phyloP scores from a whole-genome alignment of 2,888 invertebrate species.

The Micropterix aruncella region DNA sequence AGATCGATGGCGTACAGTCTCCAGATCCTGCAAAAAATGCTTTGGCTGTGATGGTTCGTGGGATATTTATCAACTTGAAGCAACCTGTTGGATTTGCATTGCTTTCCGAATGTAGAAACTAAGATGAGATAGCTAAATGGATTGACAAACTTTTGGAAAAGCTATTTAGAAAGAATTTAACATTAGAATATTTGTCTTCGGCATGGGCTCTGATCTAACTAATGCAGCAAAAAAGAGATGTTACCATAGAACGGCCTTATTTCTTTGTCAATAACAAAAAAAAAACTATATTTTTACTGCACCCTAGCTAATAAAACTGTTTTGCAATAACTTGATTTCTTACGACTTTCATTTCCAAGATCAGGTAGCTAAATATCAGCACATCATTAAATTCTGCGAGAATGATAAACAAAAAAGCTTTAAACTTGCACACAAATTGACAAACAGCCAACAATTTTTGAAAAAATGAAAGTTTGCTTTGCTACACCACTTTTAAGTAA shows the following conservation, averaged over 20 bases:
- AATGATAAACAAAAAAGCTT: constrained; percentile 12
- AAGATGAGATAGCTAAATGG: constrained; percentile 12
- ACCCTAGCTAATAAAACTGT: constrained; percentile 14
- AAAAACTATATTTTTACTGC: constrained; percentile 16
- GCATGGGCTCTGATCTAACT: constrained; percentile 12
- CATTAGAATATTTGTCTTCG: constrained; percentile 12
- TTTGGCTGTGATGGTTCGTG: constrained; percentile 14
- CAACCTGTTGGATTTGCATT: constrained; percentile 14
- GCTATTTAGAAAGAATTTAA: constrained; percentile 14
- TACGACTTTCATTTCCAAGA: constrained; percentile 15
- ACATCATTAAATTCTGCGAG: constrained; percentile 14
- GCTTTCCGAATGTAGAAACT: constrained; percentile 10
- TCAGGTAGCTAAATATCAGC: constrained; percentile 14
- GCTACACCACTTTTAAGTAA: constrained; percentile 16
- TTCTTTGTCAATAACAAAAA: constrained; percentile 14
- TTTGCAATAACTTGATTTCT: constrained; percentile 13
- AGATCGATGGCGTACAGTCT: too few species aligned
- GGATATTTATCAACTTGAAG: constrained; percentile 13
- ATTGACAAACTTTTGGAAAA: constrained; percentile 13
- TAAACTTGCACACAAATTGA: constrained; percentile 15
- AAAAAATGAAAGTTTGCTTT: constrained; percentile 14
- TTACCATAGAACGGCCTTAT: constrained; percentile 14
- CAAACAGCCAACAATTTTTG: constrained; percentile 14
- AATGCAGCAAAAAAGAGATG: constrained; percentile 11
- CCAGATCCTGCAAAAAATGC: constrained; percentile 11